Conservation (phyloP, 2,888 invertebrate genomes). For the Andrena trimmerana region DNA sequence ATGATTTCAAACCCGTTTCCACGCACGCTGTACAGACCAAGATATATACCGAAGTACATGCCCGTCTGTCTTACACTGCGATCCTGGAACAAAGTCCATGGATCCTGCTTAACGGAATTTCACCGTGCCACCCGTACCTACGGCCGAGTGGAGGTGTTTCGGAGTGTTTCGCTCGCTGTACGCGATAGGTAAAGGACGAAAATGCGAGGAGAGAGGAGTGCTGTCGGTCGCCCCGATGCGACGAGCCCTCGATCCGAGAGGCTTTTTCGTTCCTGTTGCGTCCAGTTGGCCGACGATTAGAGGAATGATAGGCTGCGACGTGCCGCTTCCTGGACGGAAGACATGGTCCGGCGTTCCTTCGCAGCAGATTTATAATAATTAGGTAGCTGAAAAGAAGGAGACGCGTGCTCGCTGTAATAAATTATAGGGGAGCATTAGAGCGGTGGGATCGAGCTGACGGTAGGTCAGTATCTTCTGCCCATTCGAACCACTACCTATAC, state of each 20-base stretch:
- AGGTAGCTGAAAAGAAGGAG: conserved; percentile 39
- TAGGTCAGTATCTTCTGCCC: conserved; percentile 72
- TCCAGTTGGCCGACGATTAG: conserved; percentile 20
- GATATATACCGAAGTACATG: conserved; percentile 12
- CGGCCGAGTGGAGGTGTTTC: background rate
- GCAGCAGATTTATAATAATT: conserved; percentile 51
- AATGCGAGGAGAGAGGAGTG: background rate
- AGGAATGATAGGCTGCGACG: conserved; percentile 51
- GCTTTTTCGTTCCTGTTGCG: conserved; percentile 8
- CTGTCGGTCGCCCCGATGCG: background rate
- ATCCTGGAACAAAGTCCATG: conserved; percentile 51
- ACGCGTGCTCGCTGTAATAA: conserved; percentile 52
- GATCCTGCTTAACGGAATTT: conserved; percentile 54
- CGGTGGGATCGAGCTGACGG: conserved; percentile 60
- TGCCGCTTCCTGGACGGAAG: conserved; percentile 45
- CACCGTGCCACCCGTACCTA: background rate
- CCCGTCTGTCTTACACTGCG: conserved; percentile 44
- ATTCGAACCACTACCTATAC: conserved; percentile 45
- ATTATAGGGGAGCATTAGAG: conserved; percentile 54
- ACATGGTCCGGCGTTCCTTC: conserved; percentile 21
- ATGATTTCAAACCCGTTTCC: conserved; percentile 76
- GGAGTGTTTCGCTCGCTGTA: background rate
- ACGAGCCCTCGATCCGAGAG: background rate
- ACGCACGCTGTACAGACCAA: conserved; percentile 43
- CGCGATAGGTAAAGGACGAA: background rate